Base-by-base conservation (phyloP, 2,888 invertebrate species). In the Argyra leucocephala region DNA sequence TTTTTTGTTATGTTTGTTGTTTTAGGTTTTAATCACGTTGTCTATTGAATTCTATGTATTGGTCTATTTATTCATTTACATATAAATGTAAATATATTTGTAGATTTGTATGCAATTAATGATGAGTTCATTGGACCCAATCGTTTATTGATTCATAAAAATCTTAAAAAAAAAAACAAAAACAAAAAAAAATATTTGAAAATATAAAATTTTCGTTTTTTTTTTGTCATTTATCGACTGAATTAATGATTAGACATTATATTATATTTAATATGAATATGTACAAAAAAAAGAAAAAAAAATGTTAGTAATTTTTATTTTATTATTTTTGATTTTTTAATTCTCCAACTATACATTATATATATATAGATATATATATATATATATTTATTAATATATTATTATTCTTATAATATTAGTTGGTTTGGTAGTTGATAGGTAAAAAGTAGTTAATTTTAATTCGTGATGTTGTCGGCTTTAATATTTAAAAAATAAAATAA, bases 381-480 rank as follows among this genome's bases (percentile, higher is more conserved):
- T n/a, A n/a, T n/a, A n/a, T n/a, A n/a, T n/a, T n/a, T 31, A 31
- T 31, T 31, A 31, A 10, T 31, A 31, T 26, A 26, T 31, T 31
- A 31, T 31, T 31, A 31, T 31, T 31, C 12, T 18, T 48, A 48
- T 48, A 48, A 48, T 48, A 48, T 12, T 48, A 48, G 48, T 48
- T 48, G 18, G 48, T 48, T n/a, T 48, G 48, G 48, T 48, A 48
- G 48, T 48, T 48, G 48, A 48, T 48, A n/a, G 48, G 48, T 48
- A 48, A 48, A n/a, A 48, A 48, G 48, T 48, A 48, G 48, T 48
- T 48, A 48, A 48, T 48, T 48, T 48, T 48, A 48, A 48, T 48
- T 48, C 48, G 15, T 48, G 48, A 48, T 48, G 48, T 48, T 48
- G 48, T 48, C 48, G 15, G n/a, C n/a, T 48, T 31, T 48, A 48